Conservation (phyloP, 2,888 invertebrate species). For the Tipula confusa region DNA sequence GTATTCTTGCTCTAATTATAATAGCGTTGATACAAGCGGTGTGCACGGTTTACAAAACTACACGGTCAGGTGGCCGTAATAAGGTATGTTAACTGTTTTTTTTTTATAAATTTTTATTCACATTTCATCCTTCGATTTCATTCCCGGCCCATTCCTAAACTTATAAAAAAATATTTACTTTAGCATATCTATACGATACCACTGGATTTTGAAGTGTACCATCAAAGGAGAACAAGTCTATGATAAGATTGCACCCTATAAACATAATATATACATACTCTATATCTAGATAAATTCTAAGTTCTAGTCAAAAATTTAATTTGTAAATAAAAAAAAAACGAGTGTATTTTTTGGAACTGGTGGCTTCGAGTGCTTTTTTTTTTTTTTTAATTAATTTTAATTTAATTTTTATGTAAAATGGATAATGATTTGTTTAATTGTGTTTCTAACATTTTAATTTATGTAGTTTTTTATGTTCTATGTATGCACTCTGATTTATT, state of each 20-base stretch:
- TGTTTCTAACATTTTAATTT: neutral
- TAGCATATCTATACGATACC: conserved; percentile 51
- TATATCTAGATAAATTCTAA: conserved; percentile 27
- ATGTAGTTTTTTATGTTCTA: conserved; percentile 3
- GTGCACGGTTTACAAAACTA: conserved; percentile 73
- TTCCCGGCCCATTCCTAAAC: neutral
- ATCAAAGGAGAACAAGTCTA: conserved; percentile 45
- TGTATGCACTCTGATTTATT: neutral
- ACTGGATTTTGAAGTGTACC: conserved; percentile 51
- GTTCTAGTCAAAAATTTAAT: conserved; percentile 29
- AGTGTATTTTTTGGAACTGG: conserved; percentile 21
- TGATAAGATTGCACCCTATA: conserved; percentile 29
- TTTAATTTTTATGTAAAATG: conserved; percentile 9
- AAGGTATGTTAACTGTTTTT: conserved; percentile 56
- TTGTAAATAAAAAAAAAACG: conserved; percentile 13
- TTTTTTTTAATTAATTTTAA: conserved; percentile 13
- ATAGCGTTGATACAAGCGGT: conserved; percentile 78
- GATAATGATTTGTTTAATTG: neutral
- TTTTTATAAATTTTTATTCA: neutral
- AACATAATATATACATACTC: too few relatives aligned
- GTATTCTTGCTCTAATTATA: conserved; percentile 72
- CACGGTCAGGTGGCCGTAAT: conserved; percentile 56
- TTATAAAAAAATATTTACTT: conserved; percentile 32
- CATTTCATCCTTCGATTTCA: neutral
- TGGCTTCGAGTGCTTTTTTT: conserved; percentile 7